phyloP scores from a whole-genome alignment of 2,113 vertebrate genomes.

The Alces alces region DNA sequence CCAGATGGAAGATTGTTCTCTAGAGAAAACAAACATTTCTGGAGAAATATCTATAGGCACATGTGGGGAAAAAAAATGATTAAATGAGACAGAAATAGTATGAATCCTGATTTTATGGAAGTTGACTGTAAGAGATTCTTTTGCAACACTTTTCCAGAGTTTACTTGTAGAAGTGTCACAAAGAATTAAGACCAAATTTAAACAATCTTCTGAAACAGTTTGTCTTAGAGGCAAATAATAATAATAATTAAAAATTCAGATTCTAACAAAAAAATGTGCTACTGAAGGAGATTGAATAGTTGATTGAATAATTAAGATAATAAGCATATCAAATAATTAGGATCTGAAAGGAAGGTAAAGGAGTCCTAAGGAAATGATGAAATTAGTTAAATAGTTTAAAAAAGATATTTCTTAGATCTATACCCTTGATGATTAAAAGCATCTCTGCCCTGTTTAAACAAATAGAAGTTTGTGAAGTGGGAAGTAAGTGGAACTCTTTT shows the following conservation, averaged over 20 bases:
- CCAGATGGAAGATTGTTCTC: not conserved
- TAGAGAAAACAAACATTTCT: not conserved
- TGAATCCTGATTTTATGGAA: slow-evolving; percentile 92
- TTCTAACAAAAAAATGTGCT: slow-evolving; percentile 91
- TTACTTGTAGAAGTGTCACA: slow-evolving; percentile 90
- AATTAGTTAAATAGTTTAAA: slow-evolving; percentile 92
- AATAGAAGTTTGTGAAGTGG: slow-evolving; percentile 95
- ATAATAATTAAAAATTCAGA: slow-evolving; percentile 79
- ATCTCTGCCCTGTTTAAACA: slow-evolving; percentile 94
- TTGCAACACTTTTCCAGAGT: slow-evolving; percentile 86
- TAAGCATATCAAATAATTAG: slow-evolving; percentile 66
- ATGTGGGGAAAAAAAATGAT: slow-evolving; percentile 91
- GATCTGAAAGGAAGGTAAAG: slow-evolving; percentile 91
- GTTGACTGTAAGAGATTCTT: slow-evolving; percentile 91
- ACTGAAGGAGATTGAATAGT: slow-evolving; percentile 91
- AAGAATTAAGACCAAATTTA: slow-evolving; percentile 90
- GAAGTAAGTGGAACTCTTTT: slow-evolving; percentile 86
- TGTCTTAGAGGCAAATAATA: slow-evolving; percentile 83
- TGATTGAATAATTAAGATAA: not conserved
- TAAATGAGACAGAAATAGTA: slow-evolving; percentile 89
- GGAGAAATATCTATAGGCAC: slow-evolving; percentile 18
- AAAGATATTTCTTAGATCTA: slow-evolving; percentile 88
- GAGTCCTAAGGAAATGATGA: slow-evolving; percentile 95
- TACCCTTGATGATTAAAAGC: slow-evolving; percentile 94
- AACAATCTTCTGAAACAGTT: slow-evolving; percentile 86